phyloP scores from a whole-genome alignment of 1,140 invertebrate genomes.

The Drusus annulatus region DNA sequence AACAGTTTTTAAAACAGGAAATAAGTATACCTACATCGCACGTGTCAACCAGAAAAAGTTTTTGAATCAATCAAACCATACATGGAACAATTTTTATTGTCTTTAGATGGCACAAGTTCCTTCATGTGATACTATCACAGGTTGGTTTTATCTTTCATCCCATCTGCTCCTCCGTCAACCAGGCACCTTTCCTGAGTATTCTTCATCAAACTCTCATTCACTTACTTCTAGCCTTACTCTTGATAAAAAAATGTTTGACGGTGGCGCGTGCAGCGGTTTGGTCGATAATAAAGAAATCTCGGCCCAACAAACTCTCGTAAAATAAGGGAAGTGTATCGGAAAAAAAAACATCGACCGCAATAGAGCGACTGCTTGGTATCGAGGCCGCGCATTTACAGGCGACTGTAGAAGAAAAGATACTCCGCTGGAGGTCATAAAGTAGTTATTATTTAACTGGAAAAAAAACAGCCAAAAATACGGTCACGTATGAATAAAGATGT shows the following conservation, averaged over 20 bases:
- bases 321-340: slow-evolving; percentile 18
- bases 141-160: slow-evolving; percentile 4
- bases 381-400: not conserved
- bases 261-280: slow-evolving; percentile 10
- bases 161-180: not conserved
- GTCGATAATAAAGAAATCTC: slow-evolving; percentile 33
- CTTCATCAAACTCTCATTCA: not conserved
- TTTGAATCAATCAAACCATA: too few relatives aligned
- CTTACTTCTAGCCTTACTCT: not conserved
- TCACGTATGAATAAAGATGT: too few relatives aligned
- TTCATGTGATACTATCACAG: too few relatives aligned
- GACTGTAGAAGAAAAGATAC: not conserved
- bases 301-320: slow-evolving; percentile 3
- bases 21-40: too few relatives aligned
- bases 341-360: slow-evolving; percentile 15
- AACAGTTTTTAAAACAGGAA: too few relatives aligned
- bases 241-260: not conserved
- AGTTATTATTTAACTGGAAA: too few relatives aligned
- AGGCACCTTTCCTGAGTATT: not conserved
- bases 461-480: too few relatives aligned
- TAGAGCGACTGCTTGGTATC: slow-evolving; percentile 31
- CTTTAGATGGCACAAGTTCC: too few relatives aligned
- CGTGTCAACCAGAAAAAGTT: too few relatives aligned
- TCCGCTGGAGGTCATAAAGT: not conserved
- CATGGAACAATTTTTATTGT: too few relatives aligned